Conservation (phyloP, 2,797 vertebrate species). For the Myotis pilosus region DNA sequence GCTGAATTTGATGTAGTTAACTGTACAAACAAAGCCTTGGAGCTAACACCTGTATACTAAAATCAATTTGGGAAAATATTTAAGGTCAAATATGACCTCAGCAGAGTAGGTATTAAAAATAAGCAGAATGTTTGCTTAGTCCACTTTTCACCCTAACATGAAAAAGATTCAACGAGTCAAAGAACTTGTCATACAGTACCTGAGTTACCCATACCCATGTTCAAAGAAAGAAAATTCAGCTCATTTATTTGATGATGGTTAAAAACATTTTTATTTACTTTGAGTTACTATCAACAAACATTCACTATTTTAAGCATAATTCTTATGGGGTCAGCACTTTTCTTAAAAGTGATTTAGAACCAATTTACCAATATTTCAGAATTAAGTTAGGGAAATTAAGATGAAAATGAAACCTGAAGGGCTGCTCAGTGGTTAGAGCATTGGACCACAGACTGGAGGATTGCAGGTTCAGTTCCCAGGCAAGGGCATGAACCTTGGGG, state of each 20-base stretch:
- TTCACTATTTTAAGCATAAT: conserved; percentile 6
- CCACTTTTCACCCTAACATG: neutral
- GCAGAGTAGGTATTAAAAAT: neutral
- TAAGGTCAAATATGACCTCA: conserved; percentile 22
- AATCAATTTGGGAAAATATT: conserved; percentile 29
- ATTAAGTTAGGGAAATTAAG: conserved; percentile 42
- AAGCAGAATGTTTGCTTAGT: neutral
- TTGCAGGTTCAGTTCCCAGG: too few species aligned
- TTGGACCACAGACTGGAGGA: too few species aligned
- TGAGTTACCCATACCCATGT: conserved; percentile 2
- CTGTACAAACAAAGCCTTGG: neutral
- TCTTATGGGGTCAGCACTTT: neutral
- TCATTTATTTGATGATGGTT: conserved; percentile 4
- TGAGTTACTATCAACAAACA: neutral
- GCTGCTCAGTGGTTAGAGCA: too few species aligned
- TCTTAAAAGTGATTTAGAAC: conserved; percentile 30
- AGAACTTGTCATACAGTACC: neutral
- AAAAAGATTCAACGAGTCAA: neutral
- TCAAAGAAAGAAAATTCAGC: conserved; percentile 21
- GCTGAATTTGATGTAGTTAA: conserved; percentile 20
- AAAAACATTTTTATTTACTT: conserved; percentile 42
- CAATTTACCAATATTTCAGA: conserved; percentile 40
- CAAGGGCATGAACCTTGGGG: too few species aligned
- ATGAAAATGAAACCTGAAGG: neutral
- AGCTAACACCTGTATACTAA: neutral